These are phyloP conservation scores for Eudemis profundana DNA, from an alignment of 2,888 invertebrate genomes.

Conservation along the genomic window DNA sequence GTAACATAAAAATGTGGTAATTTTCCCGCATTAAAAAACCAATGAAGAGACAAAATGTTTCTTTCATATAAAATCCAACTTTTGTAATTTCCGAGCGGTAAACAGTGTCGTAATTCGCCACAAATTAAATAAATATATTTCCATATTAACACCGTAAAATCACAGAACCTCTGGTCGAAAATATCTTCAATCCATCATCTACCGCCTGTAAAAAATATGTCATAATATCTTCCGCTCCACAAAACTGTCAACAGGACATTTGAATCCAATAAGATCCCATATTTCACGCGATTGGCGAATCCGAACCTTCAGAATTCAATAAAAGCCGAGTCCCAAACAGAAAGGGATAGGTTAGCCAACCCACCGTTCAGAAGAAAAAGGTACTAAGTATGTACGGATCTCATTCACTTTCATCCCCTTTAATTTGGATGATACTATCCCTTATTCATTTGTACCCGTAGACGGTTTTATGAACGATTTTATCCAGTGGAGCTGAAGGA, in stretches of 20 bases:
- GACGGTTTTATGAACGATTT: constrained; percentile 24
- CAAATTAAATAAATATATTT: no score
- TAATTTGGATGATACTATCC: constrained; percentile 55
- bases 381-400: background rate
- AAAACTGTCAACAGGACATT: constrained; percentile 38
- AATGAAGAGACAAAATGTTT: no score
- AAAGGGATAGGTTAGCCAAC: constrained; percentile 61
- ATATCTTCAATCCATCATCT: background rate
- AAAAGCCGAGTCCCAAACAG: constrained; percentile 60
- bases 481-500: constrained; percentile 17
- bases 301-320: constrained; percentile 51
- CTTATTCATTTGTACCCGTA: constrained; percentile 35
- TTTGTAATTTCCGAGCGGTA: no score
- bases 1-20: no score
- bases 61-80: no score
- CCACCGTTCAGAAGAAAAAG: constrained; percentile 34
- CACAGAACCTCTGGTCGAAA: no score
- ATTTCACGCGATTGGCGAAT: constrained; percentile 36
- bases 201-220: background rate
- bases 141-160: no score
- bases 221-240: constrained; percentile 12
- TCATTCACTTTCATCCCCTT: constrained; percentile 44
- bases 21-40: no score
- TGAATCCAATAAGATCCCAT: constrained; percentile 36
- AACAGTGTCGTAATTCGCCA: no score